Base-by-base conservation (phyloP, 2,797 vertebrate species). In the Vespertilio murinus region DNA sequence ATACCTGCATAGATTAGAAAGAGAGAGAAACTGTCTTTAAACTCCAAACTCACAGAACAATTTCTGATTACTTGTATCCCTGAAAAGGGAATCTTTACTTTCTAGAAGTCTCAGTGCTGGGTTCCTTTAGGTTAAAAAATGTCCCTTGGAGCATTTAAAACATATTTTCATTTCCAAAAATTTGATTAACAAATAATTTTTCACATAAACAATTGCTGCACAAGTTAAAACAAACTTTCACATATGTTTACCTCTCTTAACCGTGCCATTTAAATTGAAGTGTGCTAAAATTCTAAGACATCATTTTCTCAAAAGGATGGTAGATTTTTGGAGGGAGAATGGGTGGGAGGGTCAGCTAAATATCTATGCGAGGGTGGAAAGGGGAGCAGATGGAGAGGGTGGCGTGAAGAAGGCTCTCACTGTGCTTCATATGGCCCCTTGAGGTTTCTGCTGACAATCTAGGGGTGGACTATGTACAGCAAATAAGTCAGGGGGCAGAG, bases 81-180 rank as follows among this genome's bases (percentile, higher is more conserved):
- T 69, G 18, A 84, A 38, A 16, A 35, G 4, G 0, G 6, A 47
- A 35, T 69, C 17, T 82, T 74, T 35, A 80, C 40, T 93, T 86
- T 89, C 61, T 65, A 59, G 28, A 80, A 88, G 22, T 81, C 69
- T 92, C 30, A 40, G 23, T 70, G 22, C 35, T 91, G 6, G 13
- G 20, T 83, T 87, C n/a, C 71, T 91, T 87, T 64, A 92, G 16
- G 65, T 91, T 91, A 86, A 86, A 95, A 93, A 56, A 81, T 83
- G 90, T 74, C 38, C 54, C 65, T 77, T 74, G 73, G 18, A 94
- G 67, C 23, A 88, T 54, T 90, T 73, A 86, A 81, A 90, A 94
- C 40, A 67, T 69, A 69, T 74, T 93, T 90, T 82, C 10, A 77
- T 81, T 96, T 89, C n/a, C 22, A 87, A 96, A 95, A 92, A 28